Percentiles rank a stretch among this genome's conserved stretches.
These are phyloP conservation scores for Zonitis immaculata DNA, from an alignment of 2,888 invertebrate species.

Conservation along the genomic window DNA sequence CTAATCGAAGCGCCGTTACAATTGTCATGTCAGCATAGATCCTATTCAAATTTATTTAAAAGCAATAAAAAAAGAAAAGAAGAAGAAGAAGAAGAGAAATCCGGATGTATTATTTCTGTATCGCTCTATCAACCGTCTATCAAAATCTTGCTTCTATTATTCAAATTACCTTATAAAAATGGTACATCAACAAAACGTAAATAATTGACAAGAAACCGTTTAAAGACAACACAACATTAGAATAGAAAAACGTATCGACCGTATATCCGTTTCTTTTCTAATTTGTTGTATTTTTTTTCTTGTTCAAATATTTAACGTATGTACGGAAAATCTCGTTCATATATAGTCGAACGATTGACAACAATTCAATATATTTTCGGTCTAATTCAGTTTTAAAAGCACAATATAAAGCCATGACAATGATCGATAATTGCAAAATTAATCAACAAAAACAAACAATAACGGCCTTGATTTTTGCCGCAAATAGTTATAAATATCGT, in stretches of 20 bases:
- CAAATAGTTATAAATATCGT: too few species aligned
- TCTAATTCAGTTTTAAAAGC: slow-evolving; percentile 8
- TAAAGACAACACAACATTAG: neutral
- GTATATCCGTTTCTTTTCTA: neutral
- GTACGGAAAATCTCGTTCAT: slow-evolving; percentile 5
- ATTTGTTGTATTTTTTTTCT: too few species aligned
- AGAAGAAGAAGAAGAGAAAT: neutral
- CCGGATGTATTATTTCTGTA: neutral
- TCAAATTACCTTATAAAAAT: neutral
- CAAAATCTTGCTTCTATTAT: neutral
- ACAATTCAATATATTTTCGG: slow-evolving; percentile 10
- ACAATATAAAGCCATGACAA: neutral
- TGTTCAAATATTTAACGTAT: neutral
- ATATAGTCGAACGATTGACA: slow-evolving; percentile 12
- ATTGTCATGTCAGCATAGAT: neutral
- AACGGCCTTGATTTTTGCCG: neutral
- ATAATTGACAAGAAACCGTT: neutral
- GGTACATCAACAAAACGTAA: neutral
- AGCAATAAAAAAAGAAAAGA: too few species aligned
- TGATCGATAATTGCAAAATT: too few species aligned
- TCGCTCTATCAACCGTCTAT: neutral
- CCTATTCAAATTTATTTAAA: neutral
- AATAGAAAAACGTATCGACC: neutral
- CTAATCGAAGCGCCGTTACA: neutral
- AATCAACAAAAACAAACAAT: too few species aligned